Evolutionary conservation across 2,797 vertebrate species (phyloP), one percentile per base, ranked within the genome.

Genomic region (Calcarius lapponicus): DNA sequence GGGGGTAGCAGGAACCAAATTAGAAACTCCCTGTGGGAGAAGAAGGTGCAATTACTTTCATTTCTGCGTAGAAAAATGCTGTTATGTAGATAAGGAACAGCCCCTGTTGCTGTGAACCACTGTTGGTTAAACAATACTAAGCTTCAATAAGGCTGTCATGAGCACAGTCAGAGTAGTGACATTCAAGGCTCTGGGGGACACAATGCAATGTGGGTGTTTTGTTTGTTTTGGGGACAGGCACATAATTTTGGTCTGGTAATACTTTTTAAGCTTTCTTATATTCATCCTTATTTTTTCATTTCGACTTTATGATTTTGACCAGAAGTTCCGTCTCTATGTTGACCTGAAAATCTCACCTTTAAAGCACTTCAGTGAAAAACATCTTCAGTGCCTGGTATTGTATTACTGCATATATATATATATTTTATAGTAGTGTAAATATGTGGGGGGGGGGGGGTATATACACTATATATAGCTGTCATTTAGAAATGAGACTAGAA

Each of bases 401-500:
- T 90, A n/a, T 92, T 94, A 94, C 88, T 95, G 17, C 7, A 92
- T 45, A 25, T 25, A 14, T 25, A 25, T 48, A 48, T 48, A 22
- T 48, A 15, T 36, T 36, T 36, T 48, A 14, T 5, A n/a, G 22
- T 24, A 36, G n/a, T 25, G 17, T 31, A 19, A 53, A 21, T 26
- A 15, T 50, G 25, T 50, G n/a, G n/a, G n/a, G n/a, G n/a, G n/a
- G n/a, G n/a, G n/a, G n/a, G n/a, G n/a, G n/a, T n/a, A n/a, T n/a
- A n/a, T n/a, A 22, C 19, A 34, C 20, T 48, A 87, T 95, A 81
- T 80, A 76, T 80, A 76, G 32, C 70, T 93, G 50, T 80, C 74
- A 78, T 88, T 61, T 90, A 92, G 70, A 75, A 95, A 94, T 53
- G 24, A 88, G 42, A 65, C 48, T 67, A 76, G 70, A 95, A 95